These are phyloP conservation scores for Pogoniulus pusillus DNA, from an alignment of 2,797 vertebrate species.

Conservation along the genomic window DNA sequence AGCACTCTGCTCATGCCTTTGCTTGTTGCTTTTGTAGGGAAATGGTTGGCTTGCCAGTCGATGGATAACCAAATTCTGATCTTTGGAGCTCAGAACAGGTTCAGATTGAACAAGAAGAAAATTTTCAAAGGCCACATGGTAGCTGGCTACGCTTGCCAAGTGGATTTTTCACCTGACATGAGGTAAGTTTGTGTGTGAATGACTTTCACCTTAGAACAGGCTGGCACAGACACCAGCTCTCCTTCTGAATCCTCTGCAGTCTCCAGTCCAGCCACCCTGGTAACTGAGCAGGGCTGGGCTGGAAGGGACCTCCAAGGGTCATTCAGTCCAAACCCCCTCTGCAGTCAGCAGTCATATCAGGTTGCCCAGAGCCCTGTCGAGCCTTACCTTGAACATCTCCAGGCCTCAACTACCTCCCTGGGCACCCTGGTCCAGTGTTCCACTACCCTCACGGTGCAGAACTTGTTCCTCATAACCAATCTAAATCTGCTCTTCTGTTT, in stretches of 20 bases:
- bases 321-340: too few species aligned
- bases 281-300: not conserved
- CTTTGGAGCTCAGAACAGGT: constrained; percentile 98
- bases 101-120: constrained; percentile 99
- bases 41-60: constrained; percentile 97
- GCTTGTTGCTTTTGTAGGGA: constrained; percentile 80
- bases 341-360: too few species aligned
- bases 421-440: too few species aligned
- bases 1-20: not conserved
- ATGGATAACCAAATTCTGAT: constrained; percentile 99
- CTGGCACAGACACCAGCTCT: not conserved
- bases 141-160: constrained; percentile 97
- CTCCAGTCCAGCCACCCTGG: not conserved
- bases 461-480: too few species aligned
- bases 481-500: too few species aligned
- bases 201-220: not conserved
- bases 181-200: constrained; percentile 79
- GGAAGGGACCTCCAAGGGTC: too few species aligned
- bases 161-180: constrained; percentile 99
- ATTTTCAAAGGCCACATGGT: constrained; percentile 99
- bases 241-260: not conserved
- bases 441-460: too few species aligned
- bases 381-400: too few species aligned
- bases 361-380: too few species aligned
- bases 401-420: too few species aligned